Percentiles rank a stretch among this genome's conserved stretches.
These are phyloP conservation scores for Ambastaia sidthimunki DNA, from an alignment of 2,797 vertebrate species.

Conservation along the genomic window DNA sequence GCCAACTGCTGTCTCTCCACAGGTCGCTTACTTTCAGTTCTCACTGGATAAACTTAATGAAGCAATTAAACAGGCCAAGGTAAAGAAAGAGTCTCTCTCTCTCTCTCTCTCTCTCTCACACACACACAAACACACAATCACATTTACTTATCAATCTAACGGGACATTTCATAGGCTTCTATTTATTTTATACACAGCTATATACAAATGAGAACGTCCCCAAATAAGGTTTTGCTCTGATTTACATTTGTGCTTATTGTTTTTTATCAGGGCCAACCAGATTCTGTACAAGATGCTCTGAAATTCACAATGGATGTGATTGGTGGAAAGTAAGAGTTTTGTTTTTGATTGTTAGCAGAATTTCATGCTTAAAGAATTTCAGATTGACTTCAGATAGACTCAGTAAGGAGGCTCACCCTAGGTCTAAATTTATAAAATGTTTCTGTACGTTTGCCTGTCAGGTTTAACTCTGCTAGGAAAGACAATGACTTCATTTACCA, in stretches of 20 bases:
- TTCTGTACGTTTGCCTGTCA: slow-evolving; percentile 49
- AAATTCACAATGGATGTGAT: slow-evolving; percentile 87
- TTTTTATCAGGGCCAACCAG: slow-evolving; percentile 80
- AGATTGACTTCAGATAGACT: too few relatives aligned
- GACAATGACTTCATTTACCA: slow-evolving; percentile 90
- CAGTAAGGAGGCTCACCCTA: too few relatives aligned
- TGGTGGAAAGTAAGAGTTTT: slow-evolving; percentile 83
- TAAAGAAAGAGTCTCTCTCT: slow-evolving; percentile 47
- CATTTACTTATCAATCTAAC: neutral
- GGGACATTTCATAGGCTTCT: neutral
- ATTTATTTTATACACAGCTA: too few relatives aligned
- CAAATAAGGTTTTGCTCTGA: too few relatives aligned
- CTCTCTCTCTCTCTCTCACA: neutral
- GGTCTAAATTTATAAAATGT: too few relatives aligned
- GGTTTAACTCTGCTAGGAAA: slow-evolving; percentile 85
- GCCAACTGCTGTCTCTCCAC: slow-evolving; percentile 6
- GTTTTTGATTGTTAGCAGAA: neutral
- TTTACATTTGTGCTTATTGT: neutral
- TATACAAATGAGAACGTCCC: too few relatives aligned
- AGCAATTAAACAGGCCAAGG: slow-evolving; percentile 85
- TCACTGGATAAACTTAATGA: slow-evolving; percentile 85
- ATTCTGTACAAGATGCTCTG: slow-evolving; percentile 83
- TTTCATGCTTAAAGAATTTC: neutral
- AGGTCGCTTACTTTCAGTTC: slow-evolving; percentile 86
- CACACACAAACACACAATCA: neutral